Evolutionary conservation across 2,797 vertebrate species (phyloP).

Genomic region (Prionace glauca): DNA sequence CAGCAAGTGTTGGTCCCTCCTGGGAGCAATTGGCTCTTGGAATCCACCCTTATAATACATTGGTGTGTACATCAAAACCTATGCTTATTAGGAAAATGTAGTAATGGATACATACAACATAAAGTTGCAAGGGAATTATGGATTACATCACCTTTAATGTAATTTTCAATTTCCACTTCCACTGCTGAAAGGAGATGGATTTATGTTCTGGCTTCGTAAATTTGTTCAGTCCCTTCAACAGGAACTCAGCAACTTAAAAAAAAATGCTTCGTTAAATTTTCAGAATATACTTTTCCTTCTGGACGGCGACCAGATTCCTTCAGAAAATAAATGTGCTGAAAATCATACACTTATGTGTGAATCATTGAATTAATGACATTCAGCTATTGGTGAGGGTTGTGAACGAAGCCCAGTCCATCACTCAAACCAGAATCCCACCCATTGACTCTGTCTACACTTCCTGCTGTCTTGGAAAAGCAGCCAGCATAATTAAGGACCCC

Average conservation of each 20-base stretch:
- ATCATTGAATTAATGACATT: not conserved
- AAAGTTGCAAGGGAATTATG: not conserved
- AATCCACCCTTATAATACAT: not conserved
- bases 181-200: not conserved
- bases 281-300: not conserved
- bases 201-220: conserved; percentile 27
- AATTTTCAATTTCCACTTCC: conserved; percentile 13
- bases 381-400: not conserved
- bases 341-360: not conserved
- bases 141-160: conserved; percentile 21
- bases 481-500: too few species aligned
- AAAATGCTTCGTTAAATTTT: conserved; percentile 16
- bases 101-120: conserved; percentile 12
- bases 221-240: not conserved
- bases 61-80: not conserved
- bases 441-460: too few species aligned
- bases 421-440: too few species aligned
- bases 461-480: too few species aligned
- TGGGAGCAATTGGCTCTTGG: not conserved
- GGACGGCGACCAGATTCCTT: not conserved
- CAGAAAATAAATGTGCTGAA: not conserved
- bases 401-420: not conserved
- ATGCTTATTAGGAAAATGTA: not conserved
- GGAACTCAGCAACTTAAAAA: conserved; percentile 1
- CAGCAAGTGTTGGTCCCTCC: not conserved